Conservation (phyloP, 2,797 vertebrate genomes). For the Chrysolophus pictus region DNA sequence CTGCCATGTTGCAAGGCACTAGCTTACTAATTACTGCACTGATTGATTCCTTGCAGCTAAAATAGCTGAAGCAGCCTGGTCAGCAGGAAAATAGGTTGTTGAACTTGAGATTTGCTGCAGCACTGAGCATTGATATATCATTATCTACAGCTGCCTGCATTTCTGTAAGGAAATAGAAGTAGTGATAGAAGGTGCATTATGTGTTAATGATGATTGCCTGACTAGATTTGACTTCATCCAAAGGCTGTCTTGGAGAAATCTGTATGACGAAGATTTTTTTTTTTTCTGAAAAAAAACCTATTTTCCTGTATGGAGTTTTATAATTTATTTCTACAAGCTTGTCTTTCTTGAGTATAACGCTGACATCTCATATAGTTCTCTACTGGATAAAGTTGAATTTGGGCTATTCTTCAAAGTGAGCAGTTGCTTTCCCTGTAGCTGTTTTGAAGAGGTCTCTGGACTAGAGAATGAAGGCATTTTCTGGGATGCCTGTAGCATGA, state of each 20-base stretch:
- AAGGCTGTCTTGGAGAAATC: neutral
- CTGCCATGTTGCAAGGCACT: neutral
- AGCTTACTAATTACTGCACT: neutral
- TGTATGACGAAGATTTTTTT: neutral
- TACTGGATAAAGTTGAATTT: neutral
- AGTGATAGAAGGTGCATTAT: neutral
- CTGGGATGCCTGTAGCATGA: neutral
- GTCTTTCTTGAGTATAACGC: neutral
- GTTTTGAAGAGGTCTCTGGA: neutral
- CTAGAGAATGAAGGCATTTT: neutral
- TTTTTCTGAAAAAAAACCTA: fast-evolving
- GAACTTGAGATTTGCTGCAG: neutral
- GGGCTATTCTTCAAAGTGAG: neutral
- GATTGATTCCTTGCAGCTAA: neutral
- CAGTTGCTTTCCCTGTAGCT: neutral
- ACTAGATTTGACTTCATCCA: neutral
- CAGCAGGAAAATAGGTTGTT: neutral
- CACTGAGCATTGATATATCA: neutral
- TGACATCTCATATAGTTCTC: neutral
- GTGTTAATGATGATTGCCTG: fast-evolving
- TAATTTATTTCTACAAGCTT: neutral
- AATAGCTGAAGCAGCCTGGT: neutral
- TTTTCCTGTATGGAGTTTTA: neutral
- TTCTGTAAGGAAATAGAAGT: neutral
- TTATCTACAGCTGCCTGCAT: neutral